Evolutionary conservation across 2,797 vertebrate genomes (phyloP).

Genomic region (Pitangus sulphuratus): DNA sequence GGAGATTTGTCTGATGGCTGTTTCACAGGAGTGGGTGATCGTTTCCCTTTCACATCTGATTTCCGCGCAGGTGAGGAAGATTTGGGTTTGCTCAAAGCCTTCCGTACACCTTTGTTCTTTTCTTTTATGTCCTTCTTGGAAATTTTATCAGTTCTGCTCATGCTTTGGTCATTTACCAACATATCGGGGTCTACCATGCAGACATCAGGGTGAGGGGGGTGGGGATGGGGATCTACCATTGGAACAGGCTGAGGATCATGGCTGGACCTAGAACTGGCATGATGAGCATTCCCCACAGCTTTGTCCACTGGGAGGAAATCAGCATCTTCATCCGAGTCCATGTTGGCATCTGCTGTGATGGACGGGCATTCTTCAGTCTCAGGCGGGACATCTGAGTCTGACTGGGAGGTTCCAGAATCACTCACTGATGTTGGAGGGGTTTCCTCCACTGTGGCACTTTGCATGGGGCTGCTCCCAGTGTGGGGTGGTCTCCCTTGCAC

Average conservation of each 20-base stretch:
- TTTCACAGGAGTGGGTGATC: constrained; percentile 88
- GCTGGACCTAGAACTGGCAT: constrained; percentile 79
- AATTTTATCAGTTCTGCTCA: constrained; percentile 81
- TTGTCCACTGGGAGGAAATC: constrained; percentile 97
- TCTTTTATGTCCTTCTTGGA: constrained; percentile 91
- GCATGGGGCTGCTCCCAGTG: constrained; percentile 68
- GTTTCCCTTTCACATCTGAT: constrained; percentile 85
- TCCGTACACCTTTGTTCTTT: constrained; percentile 86
- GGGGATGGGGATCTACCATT: constrained; percentile 87
- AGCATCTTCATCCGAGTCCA: constrained; percentile 94
- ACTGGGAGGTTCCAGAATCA: constrained; percentile 93
- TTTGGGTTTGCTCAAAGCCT: constrained; percentile 86
- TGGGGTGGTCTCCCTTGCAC: constrained; percentile 83
- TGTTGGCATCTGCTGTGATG: constrained; percentile 87
- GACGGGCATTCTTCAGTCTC: constrained; percentile 93
- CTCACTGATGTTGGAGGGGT: constrained; percentile 95
- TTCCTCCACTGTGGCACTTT: constrained; percentile 86
- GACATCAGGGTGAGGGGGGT: constrained; percentile 91
- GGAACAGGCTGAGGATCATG: constrained; percentile 89
- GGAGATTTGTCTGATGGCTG: constrained; percentile 81
- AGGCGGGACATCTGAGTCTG: constrained; percentile 90
- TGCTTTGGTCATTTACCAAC: constrained; percentile 82
- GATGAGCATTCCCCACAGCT: constrained; percentile 81
- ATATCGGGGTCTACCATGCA: constrained; percentile 97
- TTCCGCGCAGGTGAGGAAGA: constrained; percentile 89